A percentile compares a stretch with the other conserved stretches of the same genome.
These are phyloP conservation scores for Lagocephalus sceleratus DNA, from an alignment of 2,797 vertebrate species.

Conservation along the genomic window DNA sequence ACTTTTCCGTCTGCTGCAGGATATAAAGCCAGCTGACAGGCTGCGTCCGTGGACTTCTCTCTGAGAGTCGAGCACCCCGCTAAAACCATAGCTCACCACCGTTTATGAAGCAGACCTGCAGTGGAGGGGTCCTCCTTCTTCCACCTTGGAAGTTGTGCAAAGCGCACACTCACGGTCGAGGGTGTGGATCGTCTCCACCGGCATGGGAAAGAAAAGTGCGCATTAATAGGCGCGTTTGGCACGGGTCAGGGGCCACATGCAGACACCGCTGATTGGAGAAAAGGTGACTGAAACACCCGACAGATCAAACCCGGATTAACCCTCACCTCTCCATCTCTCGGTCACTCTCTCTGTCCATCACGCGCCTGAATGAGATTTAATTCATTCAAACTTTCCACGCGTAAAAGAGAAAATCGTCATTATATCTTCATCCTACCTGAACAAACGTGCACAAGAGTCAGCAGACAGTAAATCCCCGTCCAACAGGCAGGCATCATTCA, in stretches of 20 bases:
- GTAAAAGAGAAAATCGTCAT: background rate
- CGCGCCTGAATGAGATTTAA: background rate
- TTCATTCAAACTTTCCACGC: background rate
- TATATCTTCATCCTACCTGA: conserved; percentile 63
- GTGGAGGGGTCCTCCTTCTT: conserved; percentile 30
- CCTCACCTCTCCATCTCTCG: too few species aligned
- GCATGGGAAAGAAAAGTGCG: background rate
- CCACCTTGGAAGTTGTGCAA: conserved; percentile 33
- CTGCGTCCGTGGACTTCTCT: too few species aligned
- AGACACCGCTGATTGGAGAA: conserved; percentile 24
- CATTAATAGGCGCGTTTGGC: background rate
- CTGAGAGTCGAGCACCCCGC: too few species aligned
- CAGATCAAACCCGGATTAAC: conserved; percentile 1
- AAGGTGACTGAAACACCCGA: conserved; percentile 29
- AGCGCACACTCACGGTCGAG: conserved; percentile 13
- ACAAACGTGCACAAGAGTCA: conserved; percentile 67
- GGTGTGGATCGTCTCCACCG: conserved; percentile 1
- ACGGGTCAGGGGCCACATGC: conserved; percentile 44
- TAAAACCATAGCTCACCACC: too few species aligned
- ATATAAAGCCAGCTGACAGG: too few species aligned
- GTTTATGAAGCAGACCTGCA: conserved; percentile 7
- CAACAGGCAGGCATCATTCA: conserved; percentile 68
- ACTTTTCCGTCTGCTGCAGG: too few species aligned
- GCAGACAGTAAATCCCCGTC: conserved; percentile 62
- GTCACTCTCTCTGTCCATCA: background rate